These are phyloP conservation scores for Solea senegalensis DNA, from an alignment of 2,113 vertebrate species.

Conservation along the genomic window DNA sequence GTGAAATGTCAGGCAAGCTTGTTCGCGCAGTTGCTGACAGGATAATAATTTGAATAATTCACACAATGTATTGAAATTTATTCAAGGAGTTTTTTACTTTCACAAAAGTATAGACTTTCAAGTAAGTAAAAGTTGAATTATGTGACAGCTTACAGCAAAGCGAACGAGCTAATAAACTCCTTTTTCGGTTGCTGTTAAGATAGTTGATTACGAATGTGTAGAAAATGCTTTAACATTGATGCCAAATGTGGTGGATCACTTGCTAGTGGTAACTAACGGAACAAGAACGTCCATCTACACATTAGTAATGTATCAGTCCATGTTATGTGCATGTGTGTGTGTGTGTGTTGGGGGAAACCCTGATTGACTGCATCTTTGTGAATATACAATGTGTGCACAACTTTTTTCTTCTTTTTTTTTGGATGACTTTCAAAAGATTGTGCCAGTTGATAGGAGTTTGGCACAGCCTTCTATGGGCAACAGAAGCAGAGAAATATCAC, in stretches of 20 bases:
- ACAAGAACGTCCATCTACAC: not conserved
- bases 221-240: not conserved
- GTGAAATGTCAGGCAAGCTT: slow-evolving; percentile 1
- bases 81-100: not conserved
- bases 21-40: not conserved
- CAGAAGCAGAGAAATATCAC: slow-evolving; percentile 56
- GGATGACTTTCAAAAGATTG: slow-evolving; percentile 78
- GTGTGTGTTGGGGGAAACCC: slow-evolving; percentile 15
- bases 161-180: not conserved
- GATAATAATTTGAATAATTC: not conserved
- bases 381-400: slow-evolving; percentile 52
- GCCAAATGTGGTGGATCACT: too few relatives aligned
- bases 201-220: not conserved
- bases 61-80: not conserved
- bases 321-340: slow-evolving; percentile 1
- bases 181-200: not conserved
- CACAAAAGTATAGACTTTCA: not conserved
- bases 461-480: slow-evolving; percentile 62
- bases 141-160: not conserved
- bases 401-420: slow-evolving; percentile 59
- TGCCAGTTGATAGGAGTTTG: slow-evolving; percentile 67
- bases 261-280: too few relatives aligned
- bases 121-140: not conserved
- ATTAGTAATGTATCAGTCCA: not conserved
- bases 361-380: slow-evolving; percentile 20